Percentiles rank a stretch among this genome's conserved stretches.
Conservation (phyloP, 2,888 invertebrate genomes). For the Muscina levida region DNA sequence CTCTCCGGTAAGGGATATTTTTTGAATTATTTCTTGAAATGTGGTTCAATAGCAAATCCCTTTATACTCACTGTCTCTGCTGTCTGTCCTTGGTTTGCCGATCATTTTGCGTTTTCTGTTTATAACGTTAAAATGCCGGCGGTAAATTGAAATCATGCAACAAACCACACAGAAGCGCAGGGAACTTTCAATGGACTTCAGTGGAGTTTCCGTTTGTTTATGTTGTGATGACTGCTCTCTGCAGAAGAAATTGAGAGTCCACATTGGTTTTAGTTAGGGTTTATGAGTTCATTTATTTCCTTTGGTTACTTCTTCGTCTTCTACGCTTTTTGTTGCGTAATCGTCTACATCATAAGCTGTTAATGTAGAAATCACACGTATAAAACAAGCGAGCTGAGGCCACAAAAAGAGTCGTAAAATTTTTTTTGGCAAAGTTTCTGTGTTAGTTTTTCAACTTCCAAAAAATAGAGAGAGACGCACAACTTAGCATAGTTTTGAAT, state of each 20-base stretch:
- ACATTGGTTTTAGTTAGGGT: no score
- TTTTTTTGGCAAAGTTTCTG: no score
- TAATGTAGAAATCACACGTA: no score
- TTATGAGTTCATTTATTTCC: no score
- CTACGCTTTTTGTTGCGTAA: no score
- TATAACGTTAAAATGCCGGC: slow-evolving; percentile 72
- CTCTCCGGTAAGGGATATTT: no score
- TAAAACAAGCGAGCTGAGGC: no score
- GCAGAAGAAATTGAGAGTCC: background rate
- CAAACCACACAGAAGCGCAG: slow-evolving; percentile 55
- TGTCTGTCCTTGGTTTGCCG: background rate
- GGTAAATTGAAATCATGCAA: slow-evolving; percentile 71
- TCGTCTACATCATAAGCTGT: no score
- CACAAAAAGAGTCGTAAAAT: no score
- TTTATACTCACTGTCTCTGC: slow-evolving; percentile 4
- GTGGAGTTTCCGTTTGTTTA: slow-evolving; percentile 39
- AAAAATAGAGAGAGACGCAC: slow-evolving; percentile 9
- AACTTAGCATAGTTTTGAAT: slow-evolving; percentile 25
- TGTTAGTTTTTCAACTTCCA: background rate
- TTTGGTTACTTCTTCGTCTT: no score
- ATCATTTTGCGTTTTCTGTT: slow-evolving; percentile 24
- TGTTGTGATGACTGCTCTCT: background rate
- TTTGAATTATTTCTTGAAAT: no score
- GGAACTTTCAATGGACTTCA: slow-evolving; percentile 33
- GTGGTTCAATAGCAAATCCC: no score